phyloP scores from a whole-genome alignment of 2,888 invertebrate species.

The Acheta domesticus region DNA sequence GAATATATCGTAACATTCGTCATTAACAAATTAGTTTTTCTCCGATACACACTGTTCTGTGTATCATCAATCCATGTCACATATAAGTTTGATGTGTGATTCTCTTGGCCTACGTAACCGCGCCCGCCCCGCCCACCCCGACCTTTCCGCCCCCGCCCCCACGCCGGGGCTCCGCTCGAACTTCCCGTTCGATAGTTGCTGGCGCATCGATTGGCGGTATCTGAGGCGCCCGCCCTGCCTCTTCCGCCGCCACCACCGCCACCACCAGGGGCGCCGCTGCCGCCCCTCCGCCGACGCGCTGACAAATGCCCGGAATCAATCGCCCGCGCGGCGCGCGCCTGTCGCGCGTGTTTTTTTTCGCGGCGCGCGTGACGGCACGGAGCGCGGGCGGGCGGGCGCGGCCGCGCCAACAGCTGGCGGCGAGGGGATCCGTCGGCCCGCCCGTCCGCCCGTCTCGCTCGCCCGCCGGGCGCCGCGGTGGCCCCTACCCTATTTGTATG shows the following conservation, averaged over 20 bases:
- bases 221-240: background rate
- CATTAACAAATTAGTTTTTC: too few relatives aligned
- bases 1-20: too few relatives aligned
- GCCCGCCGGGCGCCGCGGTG: too few relatives aligned
- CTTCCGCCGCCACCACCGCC: background rate
- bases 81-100: too few relatives aligned
- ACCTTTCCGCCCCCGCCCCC: background rate
- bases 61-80: too few relatives aligned
- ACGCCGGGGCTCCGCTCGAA: background rate
- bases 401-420: background rate
- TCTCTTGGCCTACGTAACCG: too few relatives aligned
- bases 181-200: background rate
- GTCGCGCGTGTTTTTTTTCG: background rate
- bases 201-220: background rate
- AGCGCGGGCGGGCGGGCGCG: background rate
- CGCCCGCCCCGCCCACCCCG: background rate
- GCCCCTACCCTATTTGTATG: background rate
- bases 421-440: background rate
- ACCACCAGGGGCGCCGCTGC: background rate
- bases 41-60: too few relatives aligned
- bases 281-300: background rate
- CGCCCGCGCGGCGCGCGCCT: slow-evolving; percentile 3
- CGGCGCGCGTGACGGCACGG: background rate
- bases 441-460: too few relatives aligned
- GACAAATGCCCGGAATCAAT: slow-evolving; percentile 18